Conservation (phyloP, 2,888 invertebrate species). For the Chymomyza procnemis region DNA sequence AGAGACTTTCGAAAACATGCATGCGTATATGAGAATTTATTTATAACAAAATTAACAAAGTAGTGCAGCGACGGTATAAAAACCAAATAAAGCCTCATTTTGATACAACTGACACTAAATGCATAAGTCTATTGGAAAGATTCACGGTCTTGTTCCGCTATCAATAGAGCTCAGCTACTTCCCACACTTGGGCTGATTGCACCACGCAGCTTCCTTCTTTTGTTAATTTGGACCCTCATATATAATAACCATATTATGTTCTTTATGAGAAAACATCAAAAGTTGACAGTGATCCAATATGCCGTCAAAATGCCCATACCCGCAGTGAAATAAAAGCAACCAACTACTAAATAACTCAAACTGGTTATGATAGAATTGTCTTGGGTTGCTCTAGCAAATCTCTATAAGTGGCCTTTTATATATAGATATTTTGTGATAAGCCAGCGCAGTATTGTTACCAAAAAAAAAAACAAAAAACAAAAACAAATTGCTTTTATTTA, state of each 20-base stretch:
- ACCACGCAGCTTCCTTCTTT: neutral
- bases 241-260: neutral
- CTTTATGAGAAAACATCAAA: neutral
- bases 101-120: neutral
- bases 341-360: slow-evolving; percentile 50
- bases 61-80: neutral
- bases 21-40: too few species aligned
- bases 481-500: slow-evolving; percentile 65
- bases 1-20: neutral
- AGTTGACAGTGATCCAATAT: neutral
- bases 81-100: neutral
- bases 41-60: neutral
- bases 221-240: neutral
- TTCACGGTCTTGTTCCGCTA: neutral
- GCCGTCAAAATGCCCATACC: slow-evolving; percentile 6
- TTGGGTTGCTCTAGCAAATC: slow-evolving; percentile 10
- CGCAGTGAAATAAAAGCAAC: slow-evolving; percentile 30
- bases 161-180: neutral
- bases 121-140: neutral
- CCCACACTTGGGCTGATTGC: neutral
- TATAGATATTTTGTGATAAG: slow-evolving; percentile 68
- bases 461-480: too few species aligned
- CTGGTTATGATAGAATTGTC: slow-evolving; percentile 12
- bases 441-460: too few species aligned
- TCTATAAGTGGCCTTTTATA: slow-evolving; percentile 69